Percentiles rank a stretch among this genome's conserved stretches.
Evolutionary conservation across 2,888 invertebrate species (phyloP).

Genomic region (Harpalus rufipes): DNA sequence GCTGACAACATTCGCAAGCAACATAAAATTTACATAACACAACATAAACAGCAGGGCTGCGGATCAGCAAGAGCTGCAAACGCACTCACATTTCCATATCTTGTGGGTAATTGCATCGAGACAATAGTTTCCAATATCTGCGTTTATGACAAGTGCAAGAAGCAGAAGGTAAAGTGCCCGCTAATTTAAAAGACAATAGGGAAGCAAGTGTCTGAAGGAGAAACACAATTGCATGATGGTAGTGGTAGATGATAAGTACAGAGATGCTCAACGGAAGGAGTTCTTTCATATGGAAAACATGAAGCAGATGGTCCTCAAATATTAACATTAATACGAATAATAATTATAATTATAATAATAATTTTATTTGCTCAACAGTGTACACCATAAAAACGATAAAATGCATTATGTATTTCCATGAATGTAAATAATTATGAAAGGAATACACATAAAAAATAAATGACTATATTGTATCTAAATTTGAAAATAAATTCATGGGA

Average conservation of each 20-base stretch:
- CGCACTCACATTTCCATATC: constrained; percentile 37
- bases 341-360: too few species aligned
- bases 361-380: too few species aligned
- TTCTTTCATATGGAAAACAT: background rate
- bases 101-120: constrained; percentile 26
- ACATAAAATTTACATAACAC: constrained; percentile 52
- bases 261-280: background rate
- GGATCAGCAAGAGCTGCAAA: background rate
- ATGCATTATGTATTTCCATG: too few species aligned
- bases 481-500: too few species aligned
- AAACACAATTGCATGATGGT: background rate
- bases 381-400: too few species aligned
- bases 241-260: background rate
- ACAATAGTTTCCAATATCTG: constrained; percentile 42
- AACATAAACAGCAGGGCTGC: constrained; percentile 26
- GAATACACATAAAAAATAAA: too few species aligned
- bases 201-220: background rate
- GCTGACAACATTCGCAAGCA: background rate
- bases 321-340: too few species aligned
- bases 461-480: too few species aligned
- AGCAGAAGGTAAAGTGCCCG: constrained; percentile 22
- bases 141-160: constrained; percentile 33
- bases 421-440: too few species aligned
- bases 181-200: constrained; percentile 51
- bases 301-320: too few species aligned